Base-by-base conservation (phyloP, 2,797 vertebrate genomes). In the Sebastes paucispinis region DNA sequence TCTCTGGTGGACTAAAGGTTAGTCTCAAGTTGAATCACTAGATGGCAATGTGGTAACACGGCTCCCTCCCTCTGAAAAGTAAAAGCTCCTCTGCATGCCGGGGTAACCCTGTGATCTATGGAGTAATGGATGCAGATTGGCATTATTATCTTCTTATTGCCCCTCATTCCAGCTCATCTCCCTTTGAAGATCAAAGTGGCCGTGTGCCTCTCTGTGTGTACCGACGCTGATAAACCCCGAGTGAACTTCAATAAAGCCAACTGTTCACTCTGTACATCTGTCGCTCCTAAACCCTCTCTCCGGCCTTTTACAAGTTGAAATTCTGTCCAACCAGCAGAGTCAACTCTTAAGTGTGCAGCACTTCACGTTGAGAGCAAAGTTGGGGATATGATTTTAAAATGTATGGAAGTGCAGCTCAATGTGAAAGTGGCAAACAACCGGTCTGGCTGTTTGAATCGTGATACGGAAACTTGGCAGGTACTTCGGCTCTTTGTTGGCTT, bases 161-260 rank as follows among this genome's bases (percentile, higher is more conserved):
- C 88, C 89, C 86, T 92, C 88, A 92, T 93, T 93, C 81, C n/a
- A 80, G 80, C 87, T 92, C 93, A 91, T 95, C 93, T 92, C 73
- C 73, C 95, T 96, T 95, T 95, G 95, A 96, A 94, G 95, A 95
- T 95, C 92, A 96, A 96, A 95, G 94, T 65, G 16, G 5, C 87
- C 31, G 63, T 55, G 57, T 67, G 76, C 78, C 85, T 93, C 89
- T 93, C 89, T 93, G 89, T 93, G 82, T 84, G 88, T 75, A 79
- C 92, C 90, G 90, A 81, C 90, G 2, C 75, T 74, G 91, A 95
- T 96, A 95, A 95, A 93, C 85, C 69, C 71, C 10, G 47, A 58
- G 80, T 93, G 91, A 92, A 92, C 93, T 91, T 93, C 94, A 92
- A 94, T 95, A 94, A 95, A 95, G 39, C 79, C 81, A 84, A 91